These are phyloP conservation scores for Gavia stellata DNA, from an alignment of 2,113 vertebrate species.

Conservation along the genomic window DNA sequence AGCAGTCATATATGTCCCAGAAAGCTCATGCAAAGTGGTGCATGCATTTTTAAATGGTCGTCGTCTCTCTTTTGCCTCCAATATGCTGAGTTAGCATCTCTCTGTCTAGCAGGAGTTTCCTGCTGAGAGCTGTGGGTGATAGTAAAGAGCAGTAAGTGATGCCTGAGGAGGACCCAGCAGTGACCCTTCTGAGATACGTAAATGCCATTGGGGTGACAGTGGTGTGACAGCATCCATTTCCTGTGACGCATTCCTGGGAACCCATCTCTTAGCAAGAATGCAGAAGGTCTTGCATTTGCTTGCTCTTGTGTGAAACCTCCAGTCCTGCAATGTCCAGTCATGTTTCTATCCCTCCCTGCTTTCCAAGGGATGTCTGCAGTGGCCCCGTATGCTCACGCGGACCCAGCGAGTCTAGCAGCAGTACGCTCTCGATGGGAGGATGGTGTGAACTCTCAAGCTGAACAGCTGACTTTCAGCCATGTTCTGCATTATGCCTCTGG, in stretches of 20 bases:
- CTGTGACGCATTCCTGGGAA: rapidly evolving
- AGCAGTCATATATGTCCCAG: not conserved
- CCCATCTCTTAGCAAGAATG: not conserved
- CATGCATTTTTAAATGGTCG: not conserved
- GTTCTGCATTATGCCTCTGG: not conserved
- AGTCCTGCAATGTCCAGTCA: not conserved
- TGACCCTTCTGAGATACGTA: not conserved
- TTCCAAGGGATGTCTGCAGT: not conserved
- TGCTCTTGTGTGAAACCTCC: not conserved
- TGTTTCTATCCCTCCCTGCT: not conserved
- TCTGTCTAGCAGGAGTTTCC: not conserved
- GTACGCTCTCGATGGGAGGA: not conserved
- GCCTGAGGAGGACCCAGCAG: not conserved
- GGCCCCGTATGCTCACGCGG: rapidly evolving
- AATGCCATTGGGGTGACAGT: not conserved
- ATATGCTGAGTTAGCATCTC: not conserved
- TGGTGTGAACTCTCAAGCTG: not conserved
- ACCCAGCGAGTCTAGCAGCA: not conserved
- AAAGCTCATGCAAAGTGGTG: not conserved
- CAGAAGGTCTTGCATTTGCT: not conserved
- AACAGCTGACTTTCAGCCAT: not conserved
- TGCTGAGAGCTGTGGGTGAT: not conserved
- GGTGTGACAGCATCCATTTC: not conserved
- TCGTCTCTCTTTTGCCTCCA: not conserved
- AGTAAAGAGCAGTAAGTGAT: not conserved